Percentiles rank a stretch among this genome's conserved stretches.
phyloP scores from a whole-genome alignment of 2,113 vertebrate species.

The sheep (Ovis aries) region DNA sequence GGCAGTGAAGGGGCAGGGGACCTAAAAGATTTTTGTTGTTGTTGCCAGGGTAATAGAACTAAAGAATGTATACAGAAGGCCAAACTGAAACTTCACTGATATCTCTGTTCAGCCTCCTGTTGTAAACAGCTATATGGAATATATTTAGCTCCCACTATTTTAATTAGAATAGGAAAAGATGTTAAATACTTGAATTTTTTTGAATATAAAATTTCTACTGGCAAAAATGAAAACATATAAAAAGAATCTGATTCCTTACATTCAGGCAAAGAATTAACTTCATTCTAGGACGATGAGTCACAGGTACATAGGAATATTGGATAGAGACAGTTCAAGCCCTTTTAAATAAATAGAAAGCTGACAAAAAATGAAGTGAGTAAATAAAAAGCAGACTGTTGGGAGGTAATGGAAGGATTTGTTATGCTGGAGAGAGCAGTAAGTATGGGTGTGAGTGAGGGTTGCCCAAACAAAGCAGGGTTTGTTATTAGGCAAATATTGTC shows the following conservation, averaged over 20 bases:
- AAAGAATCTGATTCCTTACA: not conserved
- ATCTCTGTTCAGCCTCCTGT: not conserved
- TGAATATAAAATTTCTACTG: not conserved
- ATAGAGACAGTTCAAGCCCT: not conserved
- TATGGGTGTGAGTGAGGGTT: not conserved
- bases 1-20: not conserved
- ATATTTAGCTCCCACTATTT: not conserved
- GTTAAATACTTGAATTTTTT: conserved; percentile 21
- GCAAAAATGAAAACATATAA: not conserved
- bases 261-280: not conserved
- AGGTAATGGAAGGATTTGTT: not conserved
- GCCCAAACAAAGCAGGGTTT: not conserved
- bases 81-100: not conserved
- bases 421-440: not conserved
- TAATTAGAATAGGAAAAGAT: not conserved
- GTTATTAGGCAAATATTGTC: not conserved
- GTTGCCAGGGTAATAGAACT: not conserved
- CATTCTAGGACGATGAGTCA: fast-evolving
- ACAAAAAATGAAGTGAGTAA: not conserved
- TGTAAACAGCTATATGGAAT: not conserved
- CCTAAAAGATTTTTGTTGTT: not conserved
- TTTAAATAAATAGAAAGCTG: not conserved
- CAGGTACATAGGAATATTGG: not conserved
- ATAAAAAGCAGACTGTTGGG: not conserved
- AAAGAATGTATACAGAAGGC: not conserved